Percentiles rank a stretch among this genome's conserved stretches.
These are phyloP conservation scores for Pogonognathellus flavescens DNA, from an alignment of 1,140 invertebrate species.

Conservation along the genomic window DNA sequence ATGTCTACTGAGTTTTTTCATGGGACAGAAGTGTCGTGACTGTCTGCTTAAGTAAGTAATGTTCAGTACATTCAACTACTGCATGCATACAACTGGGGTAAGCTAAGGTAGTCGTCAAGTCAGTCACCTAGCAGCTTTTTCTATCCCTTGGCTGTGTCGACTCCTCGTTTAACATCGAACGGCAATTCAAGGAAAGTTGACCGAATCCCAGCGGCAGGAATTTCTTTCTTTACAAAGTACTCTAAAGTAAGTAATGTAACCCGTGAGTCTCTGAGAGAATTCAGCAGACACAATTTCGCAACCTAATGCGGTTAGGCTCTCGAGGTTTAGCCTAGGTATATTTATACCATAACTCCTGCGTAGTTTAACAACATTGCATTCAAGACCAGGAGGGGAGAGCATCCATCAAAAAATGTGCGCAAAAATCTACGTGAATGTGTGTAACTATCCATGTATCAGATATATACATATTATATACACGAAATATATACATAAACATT, in stretches of 20 bases:
- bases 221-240: constrained; percentile 39
- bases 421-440: neutral
- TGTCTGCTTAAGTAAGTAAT: neutral
- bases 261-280: neutral
- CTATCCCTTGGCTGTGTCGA: neutral
- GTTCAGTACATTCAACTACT: neutral
- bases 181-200: constrained; percentile 37
- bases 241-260: constrained; percentile 25
- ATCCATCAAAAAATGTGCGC: constrained; percentile 32
- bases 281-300: constrained; percentile 9
- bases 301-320: constrained; percentile 17
- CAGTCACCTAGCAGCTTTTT: neutral
- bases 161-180: constrained; percentile 22
- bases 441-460: too few species aligned
- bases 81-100: neutral
- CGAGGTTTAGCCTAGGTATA: neutral
- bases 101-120: neutral
- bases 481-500: too few species aligned
- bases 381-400: neutral
- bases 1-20: constrained; percentile 9
- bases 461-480: too few species aligned
- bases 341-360: neutral
- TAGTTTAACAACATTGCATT: neutral
- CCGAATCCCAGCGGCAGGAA: constrained; percentile 41
- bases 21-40: neutral